phyloP scores from a whole-genome alignment of 1,140 invertebrate species.

The Sycophaga agraensis region DNA sequence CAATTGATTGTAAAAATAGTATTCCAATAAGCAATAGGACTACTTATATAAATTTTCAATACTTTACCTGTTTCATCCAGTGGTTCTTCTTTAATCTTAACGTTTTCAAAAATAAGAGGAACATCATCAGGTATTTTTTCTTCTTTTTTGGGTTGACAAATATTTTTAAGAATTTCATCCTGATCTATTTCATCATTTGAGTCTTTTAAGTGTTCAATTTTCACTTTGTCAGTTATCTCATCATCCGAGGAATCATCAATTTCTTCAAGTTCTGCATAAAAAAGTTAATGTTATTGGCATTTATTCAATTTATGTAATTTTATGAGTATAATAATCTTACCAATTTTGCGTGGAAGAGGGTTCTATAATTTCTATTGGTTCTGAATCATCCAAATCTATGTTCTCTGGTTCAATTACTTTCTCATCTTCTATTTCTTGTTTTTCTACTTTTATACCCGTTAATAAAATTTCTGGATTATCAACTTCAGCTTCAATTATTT shows the following conservation, averaged over 20 bases:
- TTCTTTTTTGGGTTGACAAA: conserved; percentile 26
- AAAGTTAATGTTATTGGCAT: not conserved
- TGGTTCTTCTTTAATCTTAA: conserved; percentile 63
- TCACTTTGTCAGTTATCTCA: not conserved
- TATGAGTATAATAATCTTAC: not conserved
- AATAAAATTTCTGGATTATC: conserved; percentile 36
- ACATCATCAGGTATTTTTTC: conserved; percentile 35
- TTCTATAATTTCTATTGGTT: conserved; percentile 27
- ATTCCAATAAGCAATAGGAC: not conserved
- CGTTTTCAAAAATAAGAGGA: conserved; percentile 35
- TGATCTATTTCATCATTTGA: conserved; percentile 12
- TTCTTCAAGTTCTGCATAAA: conserved; percentile 26
- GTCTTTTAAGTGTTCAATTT: conserved; percentile 50
- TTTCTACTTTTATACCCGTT: conserved; percentile 21
- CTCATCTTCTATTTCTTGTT: not conserved
- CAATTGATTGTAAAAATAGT: too few species aligned
- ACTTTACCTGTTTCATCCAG: conserved; percentile 61
- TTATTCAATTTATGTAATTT: not conserved
- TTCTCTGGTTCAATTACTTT: not conserved
- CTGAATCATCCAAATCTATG: conserved; percentile 13
- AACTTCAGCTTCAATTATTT: not conserved
- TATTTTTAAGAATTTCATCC: conserved; percentile 46
- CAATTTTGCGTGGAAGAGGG: conserved; percentile 22
- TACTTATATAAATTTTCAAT: not conserved
- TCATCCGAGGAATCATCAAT: conserved; percentile 26